Evolutionary conservation across 2,797 vertebrate species (phyloP), one percentile per base, ranked within the genome.

Genomic region (Characodon lateralis): DNA sequence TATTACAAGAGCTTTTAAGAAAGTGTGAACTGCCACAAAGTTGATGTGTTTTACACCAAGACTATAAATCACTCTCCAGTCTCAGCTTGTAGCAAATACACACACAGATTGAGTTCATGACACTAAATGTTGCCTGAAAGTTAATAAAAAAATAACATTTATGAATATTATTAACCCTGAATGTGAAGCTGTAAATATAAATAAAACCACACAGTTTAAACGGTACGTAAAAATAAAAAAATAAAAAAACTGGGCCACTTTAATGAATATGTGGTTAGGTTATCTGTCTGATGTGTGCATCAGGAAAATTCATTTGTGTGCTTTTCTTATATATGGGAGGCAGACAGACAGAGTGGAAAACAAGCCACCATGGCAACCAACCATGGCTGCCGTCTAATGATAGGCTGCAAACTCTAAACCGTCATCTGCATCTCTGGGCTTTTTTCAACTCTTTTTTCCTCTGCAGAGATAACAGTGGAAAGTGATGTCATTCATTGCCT

Each of bases 311-410:
- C 82, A 90, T 93, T 91, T 89, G 81, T 84, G 85, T 70, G 77
- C 79, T 84, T 88, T 91, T 87, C 87, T 84, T 92, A 89, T 88
- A 89, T 81, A 87, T 79, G 74, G 74, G 72, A 88, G 74, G 56
- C 90, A 92, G 86, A 76, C 91, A 93, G 90, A 90, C 86, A 85
- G 90, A 82, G 89, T 87, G 89, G 89, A 92, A 92, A 94, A 90
- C 87, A 92, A 89, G 80, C 82, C 90, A 87, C 89, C 93, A 89
- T 92, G 86, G 85, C 89, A 92, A 92, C 89, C 86, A 85, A 91
- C 83, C 89, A 89, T 87, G 80, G 87, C 84, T 88, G 41, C 79
- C 82, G 84, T 43, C 83, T 94, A 95, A 95, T 94, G 87, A 94
- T 83, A 92, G 90, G 63, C 90, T 95, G 87, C 81, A 71, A 91